Conservation (phyloP, 2,888 invertebrate species). For the Xylota segnis region DNA sequence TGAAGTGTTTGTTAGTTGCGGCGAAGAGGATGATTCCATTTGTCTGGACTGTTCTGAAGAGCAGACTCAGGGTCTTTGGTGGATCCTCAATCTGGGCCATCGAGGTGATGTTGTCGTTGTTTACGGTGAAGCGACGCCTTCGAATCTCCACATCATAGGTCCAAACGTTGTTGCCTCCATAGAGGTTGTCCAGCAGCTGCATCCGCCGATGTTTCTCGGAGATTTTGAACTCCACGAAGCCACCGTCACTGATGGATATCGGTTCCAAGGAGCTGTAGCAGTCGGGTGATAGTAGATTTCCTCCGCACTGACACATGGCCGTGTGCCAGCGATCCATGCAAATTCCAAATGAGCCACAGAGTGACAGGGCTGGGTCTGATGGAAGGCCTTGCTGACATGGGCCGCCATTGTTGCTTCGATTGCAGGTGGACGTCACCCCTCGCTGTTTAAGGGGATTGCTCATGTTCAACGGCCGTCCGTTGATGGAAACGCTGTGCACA, state of each 20-base stretch:
- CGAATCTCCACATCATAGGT: conserved; percentile 81
- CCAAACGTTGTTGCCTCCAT: conserved; percentile 91
- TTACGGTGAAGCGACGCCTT: conserved; percentile 83
- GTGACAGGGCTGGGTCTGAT: conserved; percentile 82
- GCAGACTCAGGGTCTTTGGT: conserved; percentile 90
- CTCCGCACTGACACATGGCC: conserved; percentile 90
- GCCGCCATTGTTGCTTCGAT: conserved; percentile 88
- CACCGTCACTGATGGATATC: conserved; percentile 91
- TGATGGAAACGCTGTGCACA: conserved; percentile 94
- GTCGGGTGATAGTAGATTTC: conserved; percentile 90
- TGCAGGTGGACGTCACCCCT: conserved; percentile 91
- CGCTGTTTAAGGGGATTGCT: conserved; percentile 90
- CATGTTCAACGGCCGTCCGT: conserved; percentile 93
- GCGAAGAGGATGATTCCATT: conserved; percentile 94
- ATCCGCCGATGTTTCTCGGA: conserved; percentile 94
- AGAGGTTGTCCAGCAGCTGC: conserved; percentile 92
- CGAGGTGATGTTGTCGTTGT: conserved; percentile 81
- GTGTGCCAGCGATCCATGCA: conserved; percentile 95
- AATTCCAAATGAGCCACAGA: conserved; percentile 88
- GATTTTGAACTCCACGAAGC: conserved; percentile 91
- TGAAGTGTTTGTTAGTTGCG: conserved; percentile 94
- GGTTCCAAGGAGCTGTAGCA: conserved; percentile 92
- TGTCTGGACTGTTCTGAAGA: conserved; percentile 91
- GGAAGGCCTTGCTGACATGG: conserved; percentile 86
- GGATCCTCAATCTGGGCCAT: conserved; percentile 84